Percentiles rank a stretch among this genome's conserved stretches.
Conservation (phyloP, 1,140 invertebrate genomes). For the Prorops nasuta region DNA sequence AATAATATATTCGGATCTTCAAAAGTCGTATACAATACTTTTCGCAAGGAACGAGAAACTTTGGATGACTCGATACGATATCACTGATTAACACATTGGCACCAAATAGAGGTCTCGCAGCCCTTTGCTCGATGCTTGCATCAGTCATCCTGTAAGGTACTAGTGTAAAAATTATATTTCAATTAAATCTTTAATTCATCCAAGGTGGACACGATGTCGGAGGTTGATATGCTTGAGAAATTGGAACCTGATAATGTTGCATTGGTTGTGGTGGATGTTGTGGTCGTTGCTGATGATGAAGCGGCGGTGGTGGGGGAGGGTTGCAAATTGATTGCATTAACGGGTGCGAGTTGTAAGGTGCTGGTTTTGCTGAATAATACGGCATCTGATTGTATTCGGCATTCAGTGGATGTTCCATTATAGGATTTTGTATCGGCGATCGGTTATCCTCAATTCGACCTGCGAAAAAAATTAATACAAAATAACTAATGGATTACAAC, state of each 20-base stretch:
- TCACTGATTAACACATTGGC: no score
- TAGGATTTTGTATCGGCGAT: constrained; percentile 33
- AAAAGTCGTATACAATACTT: constrained; percentile 9
- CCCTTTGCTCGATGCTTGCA: no score
- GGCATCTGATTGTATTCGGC: constrained; percentile 40
- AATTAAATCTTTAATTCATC: constrained; percentile 39
- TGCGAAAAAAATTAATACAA: no score
- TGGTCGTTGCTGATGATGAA: constrained; percentile 32
- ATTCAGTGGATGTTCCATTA: constrained; percentile 36
- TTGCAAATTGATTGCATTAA: constrained; percentile 49
- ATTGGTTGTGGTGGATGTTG: constrained; percentile 28
- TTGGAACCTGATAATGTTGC: constrained; percentile 40
- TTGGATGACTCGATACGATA: constrained; percentile 13
- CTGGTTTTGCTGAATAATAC: constrained; percentile 38
- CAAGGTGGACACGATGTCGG: constrained; percentile 41
- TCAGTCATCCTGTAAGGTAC: not conserved
- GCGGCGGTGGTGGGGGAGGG: constrained; percentile 41
- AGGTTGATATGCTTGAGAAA: constrained; percentile 44
- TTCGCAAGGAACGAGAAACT: constrained; percentile 18
- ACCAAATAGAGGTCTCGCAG: no score
- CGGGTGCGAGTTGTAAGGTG: constrained; percentile 37
- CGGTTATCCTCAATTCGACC: constrained; percentile 36
- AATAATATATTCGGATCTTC: constrained; percentile 7
- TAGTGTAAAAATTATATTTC: not conserved
- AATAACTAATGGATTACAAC: constrained; percentile 5